These are phyloP conservation scores for Tetanocera ferruginea DNA, from an alignment of 2,888 invertebrate species.

Conservation along the genomic window DNA sequence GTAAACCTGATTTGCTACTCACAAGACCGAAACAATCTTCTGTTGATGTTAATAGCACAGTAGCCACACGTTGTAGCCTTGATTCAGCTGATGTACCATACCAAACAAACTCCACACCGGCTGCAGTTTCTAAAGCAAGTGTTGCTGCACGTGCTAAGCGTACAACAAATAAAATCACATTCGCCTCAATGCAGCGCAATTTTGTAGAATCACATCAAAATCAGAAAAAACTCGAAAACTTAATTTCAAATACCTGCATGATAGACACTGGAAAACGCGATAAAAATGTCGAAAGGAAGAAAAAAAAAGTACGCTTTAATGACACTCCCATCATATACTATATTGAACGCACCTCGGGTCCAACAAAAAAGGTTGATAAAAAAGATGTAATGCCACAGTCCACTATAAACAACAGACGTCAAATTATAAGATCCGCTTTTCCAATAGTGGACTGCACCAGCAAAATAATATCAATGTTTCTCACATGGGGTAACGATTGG, in stretches of 20 bases:
- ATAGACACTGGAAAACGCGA: not conserved
- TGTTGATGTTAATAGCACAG: not conserved
- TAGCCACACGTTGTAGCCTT: conserved; percentile 28
- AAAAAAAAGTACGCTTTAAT: conserved; percentile 60
- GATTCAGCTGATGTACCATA: not conserved
- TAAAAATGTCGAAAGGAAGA: conserved; percentile 24
- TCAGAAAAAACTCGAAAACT: conserved; percentile 42
- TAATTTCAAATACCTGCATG: conserved; percentile 30
- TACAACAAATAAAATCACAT: conserved; percentile 56
- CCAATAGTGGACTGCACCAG: conserved; percentile 61
- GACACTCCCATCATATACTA: conserved; percentile 52
- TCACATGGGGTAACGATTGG: conserved; percentile 79
- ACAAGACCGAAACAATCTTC: not conserved
- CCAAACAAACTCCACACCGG: not conserved
- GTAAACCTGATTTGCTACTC: conserved; percentile 45
- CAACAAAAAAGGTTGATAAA: conserved; percentile 50
- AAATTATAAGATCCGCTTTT: conserved; percentile 42
- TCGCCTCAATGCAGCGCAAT: conserved; percentile 59
- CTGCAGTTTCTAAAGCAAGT: conserved; percentile 38
- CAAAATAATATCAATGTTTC: conserved; percentile 73
- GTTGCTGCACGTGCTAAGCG: conserved; percentile 44
- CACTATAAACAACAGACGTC: conserved; percentile 54
- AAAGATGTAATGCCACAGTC: conserved; percentile 53
- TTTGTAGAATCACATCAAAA: conserved; percentile 46
- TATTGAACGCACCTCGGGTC: conserved; percentile 55